Evolutionary conservation across 2,797 vertebrate species (phyloP).

Genomic region (Silurus aristotelis): DNA sequence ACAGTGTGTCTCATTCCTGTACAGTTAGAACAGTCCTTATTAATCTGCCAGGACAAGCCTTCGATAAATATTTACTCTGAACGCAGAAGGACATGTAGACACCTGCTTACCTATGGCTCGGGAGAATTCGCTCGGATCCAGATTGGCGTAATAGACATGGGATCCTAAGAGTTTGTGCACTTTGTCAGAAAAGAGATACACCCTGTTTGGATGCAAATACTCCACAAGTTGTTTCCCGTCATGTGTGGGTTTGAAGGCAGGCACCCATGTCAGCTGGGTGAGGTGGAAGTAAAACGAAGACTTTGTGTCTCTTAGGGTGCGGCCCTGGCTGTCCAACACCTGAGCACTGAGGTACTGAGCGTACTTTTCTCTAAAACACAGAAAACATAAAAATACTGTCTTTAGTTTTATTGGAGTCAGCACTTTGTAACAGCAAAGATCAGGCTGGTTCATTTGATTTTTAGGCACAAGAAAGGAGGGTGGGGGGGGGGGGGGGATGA

Average conservation of each 20-base stretch:
- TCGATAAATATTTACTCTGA: neutral
- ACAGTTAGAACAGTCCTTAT: neutral
- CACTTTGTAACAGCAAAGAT: neutral
- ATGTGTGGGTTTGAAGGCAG: slow-evolving; percentile 59
- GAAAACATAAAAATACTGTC: neutral
- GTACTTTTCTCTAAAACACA: slow-evolving; percentile 70
- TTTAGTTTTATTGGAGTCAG: too few species aligned
- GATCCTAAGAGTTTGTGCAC: slow-evolving; percentile 69
- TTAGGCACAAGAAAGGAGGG: neutral
- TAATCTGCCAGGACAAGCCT: neutral
- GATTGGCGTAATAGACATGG: slow-evolving; percentile 71
- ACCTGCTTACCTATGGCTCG: slow-evolving; percentile 67
- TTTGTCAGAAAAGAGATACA: slow-evolving; percentile 69
- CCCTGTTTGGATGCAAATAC: slow-evolving; percentile 66
- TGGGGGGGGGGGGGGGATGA: too few species aligned
- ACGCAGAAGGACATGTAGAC: neutral
- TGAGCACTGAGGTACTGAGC: slow-evolving; percentile 73
- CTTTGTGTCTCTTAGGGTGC: slow-evolving; percentile 50
- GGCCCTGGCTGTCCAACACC: slow-evolving; percentile 67
- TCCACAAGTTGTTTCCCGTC: slow-evolving; percentile 35
- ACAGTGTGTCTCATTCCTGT: slow-evolving; percentile 73
- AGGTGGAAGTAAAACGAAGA: slow-evolving; percentile 75
- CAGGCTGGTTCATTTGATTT: neutral
- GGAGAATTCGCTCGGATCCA: slow-evolving; percentile 71
- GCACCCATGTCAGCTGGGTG: slow-evolving; percentile 71